These are phyloP conservation scores for Dinocampus coccinellae DNA, from an alignment of 2,888 invertebrate genomes.

Conservation along the genomic window DNA sequence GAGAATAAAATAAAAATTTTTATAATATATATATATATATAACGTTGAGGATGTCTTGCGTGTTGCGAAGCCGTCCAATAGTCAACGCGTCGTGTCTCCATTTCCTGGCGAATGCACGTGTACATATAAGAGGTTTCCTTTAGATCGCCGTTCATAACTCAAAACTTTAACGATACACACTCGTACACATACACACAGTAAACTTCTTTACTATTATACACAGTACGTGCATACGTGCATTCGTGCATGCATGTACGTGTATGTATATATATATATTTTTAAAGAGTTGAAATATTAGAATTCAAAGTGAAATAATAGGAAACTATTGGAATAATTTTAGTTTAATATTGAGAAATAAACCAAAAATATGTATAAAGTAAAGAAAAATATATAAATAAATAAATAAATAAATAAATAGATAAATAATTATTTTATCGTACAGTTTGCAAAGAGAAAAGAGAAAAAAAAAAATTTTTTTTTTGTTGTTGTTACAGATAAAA, in stretches of 20 bases:
- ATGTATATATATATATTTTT: neutral
- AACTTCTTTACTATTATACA: too few relatives aligned
- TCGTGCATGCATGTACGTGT: too few relatives aligned
- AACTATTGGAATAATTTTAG: too few relatives aligned
- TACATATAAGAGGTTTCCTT: constrained; percentile 23
- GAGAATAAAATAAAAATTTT: constrained; percentile 5
- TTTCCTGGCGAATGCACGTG: constrained; percentile 32
- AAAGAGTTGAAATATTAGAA: neutral
- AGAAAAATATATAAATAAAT: too few relatives aligned
- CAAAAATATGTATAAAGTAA: too few relatives aligned
- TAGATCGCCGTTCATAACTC: constrained; percentile 20
- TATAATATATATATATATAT: neutral
- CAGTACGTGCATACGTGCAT: neutral
- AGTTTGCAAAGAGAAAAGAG: neutral
- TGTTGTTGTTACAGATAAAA: constrained; percentile 1
- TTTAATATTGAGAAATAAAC: too few relatives aligned
- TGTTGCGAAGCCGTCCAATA: constrained; percentile 36
- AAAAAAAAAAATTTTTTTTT: neutral
- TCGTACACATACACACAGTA: neutral
- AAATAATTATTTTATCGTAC: too few relatives aligned
- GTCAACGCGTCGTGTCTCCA: constrained; percentile 28
- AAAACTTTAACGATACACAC: constrained; percentile 19
- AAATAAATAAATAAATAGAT: too few relatives aligned
- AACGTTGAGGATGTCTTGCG: constrained; percentile 6
- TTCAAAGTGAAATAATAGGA: neutral